These are phyloP conservation scores for Pitangus sulphuratus DNA, from an alignment of 2,797 vertebrate genomes.

Conservation along the genomic window DNA sequence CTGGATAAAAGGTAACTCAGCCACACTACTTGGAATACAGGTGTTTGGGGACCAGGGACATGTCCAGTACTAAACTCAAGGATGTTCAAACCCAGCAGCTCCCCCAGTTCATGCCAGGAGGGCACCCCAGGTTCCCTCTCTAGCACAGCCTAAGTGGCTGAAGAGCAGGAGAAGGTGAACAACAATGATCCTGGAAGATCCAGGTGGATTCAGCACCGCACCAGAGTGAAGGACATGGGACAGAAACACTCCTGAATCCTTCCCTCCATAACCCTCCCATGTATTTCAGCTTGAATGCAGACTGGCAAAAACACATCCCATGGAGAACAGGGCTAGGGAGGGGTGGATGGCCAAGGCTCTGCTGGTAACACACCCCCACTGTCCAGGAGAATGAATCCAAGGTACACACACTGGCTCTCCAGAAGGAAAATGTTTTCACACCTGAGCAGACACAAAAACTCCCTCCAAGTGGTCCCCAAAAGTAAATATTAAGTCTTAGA, in stretches of 20 bases:
- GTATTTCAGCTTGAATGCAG: rapidly evolving
- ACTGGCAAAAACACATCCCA: background rate
- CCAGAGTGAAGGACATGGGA: background rate
- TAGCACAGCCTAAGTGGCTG: background rate
- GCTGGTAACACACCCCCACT: background rate
- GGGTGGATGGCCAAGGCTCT: background rate
- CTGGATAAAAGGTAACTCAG: background rate
- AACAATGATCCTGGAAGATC: background rate
- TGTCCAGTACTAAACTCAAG: background rate
- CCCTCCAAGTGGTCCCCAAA: background rate
- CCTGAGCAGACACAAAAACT: background rate
- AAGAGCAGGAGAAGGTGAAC: background rate
- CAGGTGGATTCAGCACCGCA: background rate
- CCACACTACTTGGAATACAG: background rate
- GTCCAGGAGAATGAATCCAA: background rate
- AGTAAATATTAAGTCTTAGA: background rate
- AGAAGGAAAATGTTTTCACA: background rate
- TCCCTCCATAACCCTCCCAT: background rate
- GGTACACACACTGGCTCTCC: background rate
- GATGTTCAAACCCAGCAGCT: background rate
- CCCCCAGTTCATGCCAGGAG: background rate
- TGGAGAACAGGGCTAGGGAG: background rate
- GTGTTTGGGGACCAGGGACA: background rate
- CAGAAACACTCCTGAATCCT: background rate
- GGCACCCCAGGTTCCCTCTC: background rate